Percentiles rank a stretch among this genome's conserved stretches.
These are phyloP conservation scores for Pseudochaenichthys georgianus DNA, from an alignment of 2,797 vertebrate genomes.

Conservation along the genomic window DNA sequence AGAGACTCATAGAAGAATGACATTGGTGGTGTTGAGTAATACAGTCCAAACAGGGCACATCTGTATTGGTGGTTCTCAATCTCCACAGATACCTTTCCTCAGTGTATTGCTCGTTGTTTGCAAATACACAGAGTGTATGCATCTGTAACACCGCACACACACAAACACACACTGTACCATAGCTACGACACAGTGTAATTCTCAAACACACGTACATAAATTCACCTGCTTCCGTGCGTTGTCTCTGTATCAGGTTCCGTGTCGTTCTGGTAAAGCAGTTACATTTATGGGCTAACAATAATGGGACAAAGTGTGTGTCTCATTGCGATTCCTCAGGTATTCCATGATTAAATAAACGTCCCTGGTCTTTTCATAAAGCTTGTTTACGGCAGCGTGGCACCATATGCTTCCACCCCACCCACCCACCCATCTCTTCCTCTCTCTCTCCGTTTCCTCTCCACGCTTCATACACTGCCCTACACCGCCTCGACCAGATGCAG, in stretches of 20 bases:
- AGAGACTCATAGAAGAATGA: constrained; percentile 5
- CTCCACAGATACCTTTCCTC: constrained; percentile 26
- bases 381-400: constrained; percentile 86
- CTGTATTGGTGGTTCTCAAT: constrained; percentile 43
- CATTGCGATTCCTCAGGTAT: constrained; percentile 85
- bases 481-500: constrained; percentile 73
- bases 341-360: constrained; percentile 92
- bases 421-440: constrained; percentile 51
- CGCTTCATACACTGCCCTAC: constrained; percentile 52
- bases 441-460: constrained; percentile 36
- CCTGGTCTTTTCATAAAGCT: constrained; percentile 90
- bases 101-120: constrained; percentile 49
- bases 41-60: constrained; percentile 33
- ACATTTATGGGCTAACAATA: constrained; percentile 84
- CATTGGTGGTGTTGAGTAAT: constrained; percentile 22
- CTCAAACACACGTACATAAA: constrained; percentile 73
- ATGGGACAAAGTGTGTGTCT: constrained; percentile 80
- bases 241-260: constrained; percentile 67
- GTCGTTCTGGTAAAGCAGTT: constrained; percentile 77
- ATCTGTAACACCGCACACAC: constrained; percentile 53
- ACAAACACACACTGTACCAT: constrained; percentile 39
- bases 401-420: constrained; percentile 75
- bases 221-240: constrained; percentile 72
- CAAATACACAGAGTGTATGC: constrained; percentile 62
- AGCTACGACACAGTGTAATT: constrained; percentile 38